A percentile compares a stretch with the other conserved stretches of the same genome.
Evolutionary conservation across 2,797 vertebrate species (phyloP).

Genomic region (Lagodon rhomboides): DNA sequence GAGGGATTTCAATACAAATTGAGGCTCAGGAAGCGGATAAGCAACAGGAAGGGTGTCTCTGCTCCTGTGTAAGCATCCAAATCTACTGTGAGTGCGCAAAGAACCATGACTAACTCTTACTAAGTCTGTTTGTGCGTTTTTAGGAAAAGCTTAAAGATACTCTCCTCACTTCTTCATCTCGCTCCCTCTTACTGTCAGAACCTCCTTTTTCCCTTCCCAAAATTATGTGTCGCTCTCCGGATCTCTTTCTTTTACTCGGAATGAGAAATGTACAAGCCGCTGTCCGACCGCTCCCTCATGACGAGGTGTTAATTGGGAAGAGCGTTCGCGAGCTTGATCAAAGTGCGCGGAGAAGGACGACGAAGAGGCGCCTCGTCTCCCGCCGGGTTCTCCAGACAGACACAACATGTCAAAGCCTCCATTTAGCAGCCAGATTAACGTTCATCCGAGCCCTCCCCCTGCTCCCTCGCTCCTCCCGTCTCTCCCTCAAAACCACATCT

Average conservation of each 20-base stretch:
- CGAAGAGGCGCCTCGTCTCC: conserved; percentile 43
- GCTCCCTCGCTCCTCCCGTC: conserved; percentile 76
- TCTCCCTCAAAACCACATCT: conserved; percentile 89
- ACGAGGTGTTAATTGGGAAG: conserved; percentile 40
- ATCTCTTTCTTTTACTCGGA: conserved; percentile 39
- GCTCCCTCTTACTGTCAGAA: conserved; percentile 65
- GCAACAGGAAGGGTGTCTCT: conserved; percentile 86
- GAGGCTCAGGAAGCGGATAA: conserved; percentile 86
- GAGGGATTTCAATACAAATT: conserved; percentile 89
- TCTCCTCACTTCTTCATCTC: conserved; percentile 72
- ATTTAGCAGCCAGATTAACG: conserved; percentile 89
- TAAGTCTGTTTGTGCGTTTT: conserved; percentile 86
- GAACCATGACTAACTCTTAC: conserved; percentile 86
- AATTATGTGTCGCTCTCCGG: conserved; percentile 43
- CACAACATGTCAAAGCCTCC: conserved; percentile 79
- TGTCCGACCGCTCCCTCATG: conserved; percentile 11
- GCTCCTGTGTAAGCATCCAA: conserved; percentile 85
- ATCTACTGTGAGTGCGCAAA: conserved; percentile 86
- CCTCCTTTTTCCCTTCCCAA: conserved; percentile 35
- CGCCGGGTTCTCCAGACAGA: conserved; percentile 72
- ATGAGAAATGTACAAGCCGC: conserved; percentile 28
- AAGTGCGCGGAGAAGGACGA: conserved; percentile 40
- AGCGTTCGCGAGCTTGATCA: conserved; percentile 39
- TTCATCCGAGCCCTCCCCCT: conserved; percentile 79
- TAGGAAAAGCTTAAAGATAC: conserved; percentile 80